A percentile compares a stretch with the other conserved stretches of the same genome.
phyloP scores from a whole-genome alignment of 2,888 invertebrate species.

The Drosophila tripunctata region DNA sequence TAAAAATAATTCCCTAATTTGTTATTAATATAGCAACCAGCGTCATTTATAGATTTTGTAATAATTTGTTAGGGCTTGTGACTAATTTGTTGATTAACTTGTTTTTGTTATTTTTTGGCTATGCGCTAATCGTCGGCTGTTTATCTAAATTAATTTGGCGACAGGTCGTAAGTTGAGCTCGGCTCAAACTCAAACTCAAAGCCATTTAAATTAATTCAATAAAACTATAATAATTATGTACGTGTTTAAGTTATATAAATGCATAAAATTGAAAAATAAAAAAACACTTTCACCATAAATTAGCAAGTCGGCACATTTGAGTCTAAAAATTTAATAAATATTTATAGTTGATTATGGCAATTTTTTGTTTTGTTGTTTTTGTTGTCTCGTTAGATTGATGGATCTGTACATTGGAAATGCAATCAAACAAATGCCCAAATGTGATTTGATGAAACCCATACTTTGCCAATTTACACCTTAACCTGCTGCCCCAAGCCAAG shows the following conservation, averaged over 20 bases:
- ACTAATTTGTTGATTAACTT: conserved; percentile 45
- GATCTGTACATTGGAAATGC: conserved; percentile 27
- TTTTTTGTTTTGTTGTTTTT: conserved; percentile 5
- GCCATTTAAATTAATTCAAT: conserved; percentile 53
- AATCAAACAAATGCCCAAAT: conserved; percentile 17
- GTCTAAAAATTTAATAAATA: conserved; percentile 45
- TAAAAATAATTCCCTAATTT: too few species aligned
- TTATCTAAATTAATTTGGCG: conserved; percentile 60
- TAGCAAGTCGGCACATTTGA: conserved; percentile 38
- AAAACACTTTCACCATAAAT: conserved; percentile 58
- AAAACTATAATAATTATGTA: conserved; percentile 32
- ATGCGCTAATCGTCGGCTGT: conserved; percentile 39
- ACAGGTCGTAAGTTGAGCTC: conserved; percentile 40
- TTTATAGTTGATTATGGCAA: conserved; percentile 42
- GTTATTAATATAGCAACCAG: conserved; percentile 7
- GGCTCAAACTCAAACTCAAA: conserved; percentile 13
- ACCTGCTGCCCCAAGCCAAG: conserved; percentile 23
- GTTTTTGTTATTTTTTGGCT: conserved; percentile 12
- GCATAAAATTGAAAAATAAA: background rate
- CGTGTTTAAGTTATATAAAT: conserved; percentile 39
- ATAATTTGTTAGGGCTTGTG: conserved; percentile 27
- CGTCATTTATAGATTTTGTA: conserved; percentile 31
- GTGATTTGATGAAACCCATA: conserved; percentile 16
- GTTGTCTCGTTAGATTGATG: conserved; percentile 27
- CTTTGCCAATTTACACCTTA: conserved; percentile 40